Evolutionary conservation across 2,797 vertebrate genomes (phyloP).

Genomic region (Poecilia picta): DNA sequence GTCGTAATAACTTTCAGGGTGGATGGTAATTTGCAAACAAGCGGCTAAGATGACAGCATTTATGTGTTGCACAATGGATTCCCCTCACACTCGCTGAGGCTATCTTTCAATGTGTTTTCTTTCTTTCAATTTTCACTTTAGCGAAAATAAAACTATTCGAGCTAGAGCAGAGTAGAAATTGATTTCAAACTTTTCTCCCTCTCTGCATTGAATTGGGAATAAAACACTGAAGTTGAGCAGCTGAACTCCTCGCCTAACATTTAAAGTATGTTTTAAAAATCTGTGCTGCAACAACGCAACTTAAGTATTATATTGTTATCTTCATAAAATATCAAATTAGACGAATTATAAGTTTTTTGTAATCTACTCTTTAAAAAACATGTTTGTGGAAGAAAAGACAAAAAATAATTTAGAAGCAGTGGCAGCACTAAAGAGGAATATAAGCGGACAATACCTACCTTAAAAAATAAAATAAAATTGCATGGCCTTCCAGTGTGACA

Average conservation of each 20-base stretch:
- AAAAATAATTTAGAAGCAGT: too few relatives aligned
- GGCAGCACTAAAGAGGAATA: too few relatives aligned
- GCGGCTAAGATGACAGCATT: constrained; percentile 2
- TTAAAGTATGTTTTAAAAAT: neutral
- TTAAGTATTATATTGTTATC: neutral
- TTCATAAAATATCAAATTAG: neutral
- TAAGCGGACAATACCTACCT: too few relatives aligned
- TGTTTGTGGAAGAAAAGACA: neutral
- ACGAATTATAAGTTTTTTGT: neutral
- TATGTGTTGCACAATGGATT: neutral
- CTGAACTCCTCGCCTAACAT: neutral
- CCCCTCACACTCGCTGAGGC: neutral
- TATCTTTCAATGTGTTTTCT: neutral
- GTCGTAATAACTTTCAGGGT: constrained; percentile 8
- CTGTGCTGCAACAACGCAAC: neutral
- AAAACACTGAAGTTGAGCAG: neutral
- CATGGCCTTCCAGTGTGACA: too few relatives aligned
- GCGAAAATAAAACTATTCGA: neutral
- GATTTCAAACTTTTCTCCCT: neutral
- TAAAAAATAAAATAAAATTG: too few relatives aligned
- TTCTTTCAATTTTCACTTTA: neutral
- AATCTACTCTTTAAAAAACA: neutral
- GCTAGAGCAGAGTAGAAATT: too few relatives aligned
- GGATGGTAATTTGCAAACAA: constrained; percentile 7
- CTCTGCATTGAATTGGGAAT: neutral